Base-by-base conservation (phyloP, 2,888 invertebrate species). In the Cheilosia soror region DNA sequence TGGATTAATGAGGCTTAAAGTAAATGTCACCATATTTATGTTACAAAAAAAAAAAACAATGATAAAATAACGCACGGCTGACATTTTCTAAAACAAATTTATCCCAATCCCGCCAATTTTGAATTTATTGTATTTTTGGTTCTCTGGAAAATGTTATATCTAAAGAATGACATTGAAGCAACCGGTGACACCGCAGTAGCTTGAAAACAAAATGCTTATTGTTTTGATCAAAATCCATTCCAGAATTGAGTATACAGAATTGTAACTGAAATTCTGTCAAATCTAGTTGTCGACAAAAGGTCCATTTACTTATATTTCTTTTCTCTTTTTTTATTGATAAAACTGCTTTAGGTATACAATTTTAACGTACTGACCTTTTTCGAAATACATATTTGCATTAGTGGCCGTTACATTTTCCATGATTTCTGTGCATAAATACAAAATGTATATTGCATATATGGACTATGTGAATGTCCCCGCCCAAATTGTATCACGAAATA, bases 401-500 rank as follows among this genome's bases (percentile, higher is more conserved):
- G 51, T 53, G 53, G 9, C 78, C 78, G 78, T 78, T 78, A 78
- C 71, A 71, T 11, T 63, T 78, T 63, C 29, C 20, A 44, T 15
- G 25, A 11, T 51, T 31, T 53, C 2, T 29, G 4, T 13, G 55
- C 20, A 37, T 37, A 27, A 44, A 44, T 11, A 7, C n/a, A 15
- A 11, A 20, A 25, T 4, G 5, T 13, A 37, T 13, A 47, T 63
- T 5, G 29, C 5, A 11, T 31, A 11, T 31, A 20, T 20, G 25
- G 6, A 15, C 47, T 42, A 57, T 33, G 20, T 44, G n/a, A 31
- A 55, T 66, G 40, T 68, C 42, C 65, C 83, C 78, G 68, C 78
- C 73, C 83, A 73, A 53, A 84, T 40, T 63, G 42, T 57, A 25
- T 68, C 55, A 20, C 62, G 49, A 63, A 72, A 55, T 79, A 79